A percentile compares a stretch with the other conserved stretches of the same genome.
Evolutionary conservation across 2,888 invertebrate species (phyloP).

Genomic region (Hydrotaea diabolus): DNA sequence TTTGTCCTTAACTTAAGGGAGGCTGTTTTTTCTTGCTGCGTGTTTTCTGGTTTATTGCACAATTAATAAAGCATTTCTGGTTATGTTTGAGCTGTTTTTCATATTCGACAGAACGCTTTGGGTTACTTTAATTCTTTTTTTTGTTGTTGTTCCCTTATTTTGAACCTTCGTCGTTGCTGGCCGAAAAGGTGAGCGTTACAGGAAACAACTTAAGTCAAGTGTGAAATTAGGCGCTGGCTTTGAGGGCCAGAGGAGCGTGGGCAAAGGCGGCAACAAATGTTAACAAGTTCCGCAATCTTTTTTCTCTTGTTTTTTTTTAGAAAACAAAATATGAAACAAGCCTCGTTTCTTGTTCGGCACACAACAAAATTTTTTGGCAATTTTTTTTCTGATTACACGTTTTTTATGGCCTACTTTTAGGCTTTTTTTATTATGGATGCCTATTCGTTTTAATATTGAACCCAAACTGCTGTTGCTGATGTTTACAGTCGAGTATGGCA

Average conservation of each 20-base stretch:
- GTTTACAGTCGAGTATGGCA: no score
- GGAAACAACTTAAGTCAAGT: conserved; percentile 39
- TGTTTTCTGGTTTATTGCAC: conserved; percentile 12
- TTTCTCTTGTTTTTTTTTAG: background rate
- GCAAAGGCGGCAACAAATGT: background rate
- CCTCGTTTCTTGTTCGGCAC: conserved; percentile 4
- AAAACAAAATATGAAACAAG: background rate
- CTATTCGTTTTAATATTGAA: background rate
- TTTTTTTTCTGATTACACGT: background rate
- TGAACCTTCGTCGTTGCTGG: background rate
- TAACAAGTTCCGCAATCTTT: conserved; percentile 16
- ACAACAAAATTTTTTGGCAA: conserved; percentile 18
- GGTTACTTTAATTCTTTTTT: background rate
- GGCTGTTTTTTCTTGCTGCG: background rate
- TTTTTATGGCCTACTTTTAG: conserved; percentile 35
- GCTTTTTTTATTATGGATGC: conserved; percentile 4
- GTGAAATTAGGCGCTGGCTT: conserved; percentile 34
- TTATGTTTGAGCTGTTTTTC: background rate
- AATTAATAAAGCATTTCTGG: conserved; percentile 50
- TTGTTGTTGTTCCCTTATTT: background rate
- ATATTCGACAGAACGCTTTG: background rate
- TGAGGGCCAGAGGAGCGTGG: background rate
- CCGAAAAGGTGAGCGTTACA: background rate
- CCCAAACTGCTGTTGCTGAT: background rate
- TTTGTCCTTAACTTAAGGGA: background rate